Conservation (phyloP, 2,797 vertebrate genomes). For the Squalus acanthias region DNA sequence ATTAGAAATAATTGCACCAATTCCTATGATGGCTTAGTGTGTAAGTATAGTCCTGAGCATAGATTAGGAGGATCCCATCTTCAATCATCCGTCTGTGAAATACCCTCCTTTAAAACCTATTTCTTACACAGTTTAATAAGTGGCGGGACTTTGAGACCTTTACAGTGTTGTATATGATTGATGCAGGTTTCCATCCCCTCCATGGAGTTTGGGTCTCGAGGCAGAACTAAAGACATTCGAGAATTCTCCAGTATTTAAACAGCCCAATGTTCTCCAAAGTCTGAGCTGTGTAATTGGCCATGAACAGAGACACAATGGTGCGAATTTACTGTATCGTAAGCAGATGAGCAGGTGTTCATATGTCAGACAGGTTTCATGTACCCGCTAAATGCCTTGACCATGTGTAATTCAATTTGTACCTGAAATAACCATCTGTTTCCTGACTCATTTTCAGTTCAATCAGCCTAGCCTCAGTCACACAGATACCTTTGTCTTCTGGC, state of each 20-base stretch:
- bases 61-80: neutral
- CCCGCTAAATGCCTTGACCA: neutral
- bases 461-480: neutral
- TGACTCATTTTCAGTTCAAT: neutral
- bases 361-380: neutral
- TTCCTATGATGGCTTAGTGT: neutral
- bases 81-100: neutral
- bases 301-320: neutral
- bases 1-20: constrained; percentile 8
- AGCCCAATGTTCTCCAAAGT: neutral
- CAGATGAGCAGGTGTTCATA: neutral
- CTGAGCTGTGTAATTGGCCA: neutral
- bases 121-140: neutral
- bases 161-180: neutral
- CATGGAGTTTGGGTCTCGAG: neutral
- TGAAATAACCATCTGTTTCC: neutral
- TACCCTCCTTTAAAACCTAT: neutral
- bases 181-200: neutral
- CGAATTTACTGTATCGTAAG: neutral
- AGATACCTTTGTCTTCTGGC: neutral
- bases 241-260: neutral
- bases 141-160: neutral
- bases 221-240: neutral
- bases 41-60: neutral
- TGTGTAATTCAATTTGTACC: neutral